Percentiles rank a stretch among this genome's conserved stretches.
Conservation (phyloP, 2,113 vertebrate genomes). For the Leptosomus discolor region DNA sequence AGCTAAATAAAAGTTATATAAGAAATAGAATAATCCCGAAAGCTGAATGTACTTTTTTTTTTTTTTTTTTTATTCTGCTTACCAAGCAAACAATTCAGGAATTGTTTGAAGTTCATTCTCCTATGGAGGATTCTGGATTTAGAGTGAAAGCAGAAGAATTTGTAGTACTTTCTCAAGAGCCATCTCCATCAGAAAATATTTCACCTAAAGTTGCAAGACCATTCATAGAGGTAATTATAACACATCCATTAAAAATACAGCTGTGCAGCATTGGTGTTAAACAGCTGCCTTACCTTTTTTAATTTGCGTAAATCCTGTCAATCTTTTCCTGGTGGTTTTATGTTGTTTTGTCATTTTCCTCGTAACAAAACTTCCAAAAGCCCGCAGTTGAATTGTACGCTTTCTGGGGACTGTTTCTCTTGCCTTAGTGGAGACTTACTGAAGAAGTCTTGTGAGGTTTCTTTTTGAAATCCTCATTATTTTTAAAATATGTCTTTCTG, state of each 20-base stretch:
- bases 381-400: not conserved
- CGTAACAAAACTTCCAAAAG: not conserved
- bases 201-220: conserved; percentile 88
- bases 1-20: not conserved
- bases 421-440: not conserved
- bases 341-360: not conserved
- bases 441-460: not conserved
- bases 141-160: conserved; percentile 89
- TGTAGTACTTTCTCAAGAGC: conserved; percentile 91
- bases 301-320: not conserved
- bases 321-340: not conserved
- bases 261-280: not conserved
- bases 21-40: not conserved
- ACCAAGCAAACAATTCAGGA: conserved; percentile 90
- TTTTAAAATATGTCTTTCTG: not conserved
- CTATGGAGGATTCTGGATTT: conserved; percentile 80
- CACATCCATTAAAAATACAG: not conserved
- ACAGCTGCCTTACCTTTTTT: not conserved
- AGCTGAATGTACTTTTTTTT: not conserved
- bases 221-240: conserved; percentile 80
- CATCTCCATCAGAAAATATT: conserved; percentile 87
- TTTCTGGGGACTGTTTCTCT: not conserved
- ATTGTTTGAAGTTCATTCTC: conserved; percentile 91
- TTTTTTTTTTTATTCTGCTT: not conserved
- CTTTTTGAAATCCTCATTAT: not conserved